These are phyloP conservation scores for Gonocerus acuteangulatus DNA, from an alignment of 2,888 invertebrate genomes.

Conservation along the genomic window DNA sequence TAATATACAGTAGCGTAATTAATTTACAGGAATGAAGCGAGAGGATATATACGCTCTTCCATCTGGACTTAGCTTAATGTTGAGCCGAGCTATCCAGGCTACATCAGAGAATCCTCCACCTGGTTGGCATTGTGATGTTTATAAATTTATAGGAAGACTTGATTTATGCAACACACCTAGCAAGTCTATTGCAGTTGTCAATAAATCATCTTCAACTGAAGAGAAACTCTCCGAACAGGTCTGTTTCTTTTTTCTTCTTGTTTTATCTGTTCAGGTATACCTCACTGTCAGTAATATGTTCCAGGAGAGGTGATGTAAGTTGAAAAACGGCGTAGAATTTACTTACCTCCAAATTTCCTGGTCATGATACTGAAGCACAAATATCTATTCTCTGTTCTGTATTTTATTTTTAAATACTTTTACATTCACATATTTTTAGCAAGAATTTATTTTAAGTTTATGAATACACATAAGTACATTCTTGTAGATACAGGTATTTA, in stretches of 20 bases:
- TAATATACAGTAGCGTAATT: no score
- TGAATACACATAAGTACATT: no score
- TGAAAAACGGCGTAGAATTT: no score
- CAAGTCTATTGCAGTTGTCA: background rate
- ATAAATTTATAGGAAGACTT: slow-evolving; percentile 61
- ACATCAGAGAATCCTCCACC: slow-evolving; percentile 64
- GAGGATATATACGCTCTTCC: slow-evolving; percentile 65
- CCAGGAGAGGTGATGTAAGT: no score
- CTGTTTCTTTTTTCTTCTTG: background rate
- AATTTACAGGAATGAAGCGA: slow-evolving; percentile 54
- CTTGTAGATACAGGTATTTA: no score
- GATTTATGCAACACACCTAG: slow-evolving; percentile 50
- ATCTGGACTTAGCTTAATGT: slow-evolving; percentile 59
- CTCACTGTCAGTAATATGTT: background rate
- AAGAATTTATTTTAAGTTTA: no score
- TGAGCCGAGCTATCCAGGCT: slow-evolving; percentile 60
- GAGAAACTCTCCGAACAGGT: slow-evolving; percentile 17
- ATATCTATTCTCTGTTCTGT: no score
- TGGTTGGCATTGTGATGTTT: slow-evolving; percentile 64
- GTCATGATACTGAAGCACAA: no score
- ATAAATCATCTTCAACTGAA: background rate
- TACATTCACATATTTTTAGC: no score
- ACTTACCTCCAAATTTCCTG: no score
- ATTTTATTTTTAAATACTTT: no score
- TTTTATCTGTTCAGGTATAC: background rate